Conservation (phyloP, 2,113 vertebrate genomes). For the Motacilla tschutschensis region DNA sequence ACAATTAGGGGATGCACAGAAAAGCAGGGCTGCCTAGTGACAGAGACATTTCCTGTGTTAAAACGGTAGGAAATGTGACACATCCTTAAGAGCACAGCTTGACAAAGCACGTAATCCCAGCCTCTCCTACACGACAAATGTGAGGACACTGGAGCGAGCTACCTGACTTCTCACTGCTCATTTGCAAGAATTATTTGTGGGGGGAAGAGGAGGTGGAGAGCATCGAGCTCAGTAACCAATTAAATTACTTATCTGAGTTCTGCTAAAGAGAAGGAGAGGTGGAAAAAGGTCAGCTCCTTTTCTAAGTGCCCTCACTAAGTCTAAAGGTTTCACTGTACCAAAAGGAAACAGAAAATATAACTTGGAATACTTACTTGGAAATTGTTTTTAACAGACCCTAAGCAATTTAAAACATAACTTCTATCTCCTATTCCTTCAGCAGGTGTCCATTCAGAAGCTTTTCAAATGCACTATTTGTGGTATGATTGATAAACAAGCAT, state of each 20-base stretch:
- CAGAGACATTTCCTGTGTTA: slow-evolving; percentile 19
- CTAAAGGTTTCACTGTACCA: neutral
- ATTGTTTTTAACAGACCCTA: neutral
- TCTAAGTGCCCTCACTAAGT: neutral
- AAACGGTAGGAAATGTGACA: neutral
- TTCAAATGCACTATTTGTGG: neutral
- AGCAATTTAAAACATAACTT: neutral
- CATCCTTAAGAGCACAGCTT: slow-evolving; percentile 9
- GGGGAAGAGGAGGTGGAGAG: neutral
- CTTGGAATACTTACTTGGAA: neutral
- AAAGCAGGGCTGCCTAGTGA: slow-evolving; percentile 1
- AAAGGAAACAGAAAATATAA: neutral
- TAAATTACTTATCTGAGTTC: neutral
- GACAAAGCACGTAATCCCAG: neutral
- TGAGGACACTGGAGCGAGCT: neutral
- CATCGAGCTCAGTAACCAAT: neutral
- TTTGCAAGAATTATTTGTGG: neutral
- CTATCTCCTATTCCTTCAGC: neutral
- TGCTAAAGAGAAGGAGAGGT: neutral
- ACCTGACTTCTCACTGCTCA: neutral
- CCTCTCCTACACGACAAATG: neutral
- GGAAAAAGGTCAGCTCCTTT: neutral
- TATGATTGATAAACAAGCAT: neutral
- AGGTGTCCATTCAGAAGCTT: neutral
- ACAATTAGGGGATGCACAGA: neutral